Conservation (phyloP, 1,140 invertebrate genomes). For the Micrasema longulum region DNA sequence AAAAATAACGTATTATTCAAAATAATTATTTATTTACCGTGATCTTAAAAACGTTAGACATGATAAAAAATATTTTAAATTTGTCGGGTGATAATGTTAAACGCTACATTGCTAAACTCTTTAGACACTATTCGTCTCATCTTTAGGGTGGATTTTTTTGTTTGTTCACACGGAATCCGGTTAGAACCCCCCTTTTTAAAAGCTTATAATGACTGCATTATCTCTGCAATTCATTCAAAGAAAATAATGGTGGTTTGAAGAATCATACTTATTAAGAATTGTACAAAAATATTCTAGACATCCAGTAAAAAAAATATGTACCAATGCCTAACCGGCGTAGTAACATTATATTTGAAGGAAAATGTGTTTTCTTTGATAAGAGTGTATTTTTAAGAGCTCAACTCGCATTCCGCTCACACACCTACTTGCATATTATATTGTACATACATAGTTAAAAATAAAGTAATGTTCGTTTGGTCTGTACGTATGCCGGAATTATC, state of each 20-base stretch:
- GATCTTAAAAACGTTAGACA: no score
- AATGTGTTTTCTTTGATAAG: no score
- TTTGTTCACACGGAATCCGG: conserved; percentile 24
- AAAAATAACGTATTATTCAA: no score
- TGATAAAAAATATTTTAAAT: no score
- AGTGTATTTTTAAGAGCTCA: not conserved
- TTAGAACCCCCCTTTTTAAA: conserved; percentile 17
- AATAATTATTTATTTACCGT: no score
- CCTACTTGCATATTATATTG: conserved; percentile 5
- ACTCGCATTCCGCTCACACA: not conserved
- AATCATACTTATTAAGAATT: no score
- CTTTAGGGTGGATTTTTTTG: conserved; percentile 24
- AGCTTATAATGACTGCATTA: conserved; percentile 29
- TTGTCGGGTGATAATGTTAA: conserved; percentile 16
- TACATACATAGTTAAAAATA: conserved; percentile 8
- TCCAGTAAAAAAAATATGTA: no score
- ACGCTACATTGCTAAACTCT: conserved; percentile 1
- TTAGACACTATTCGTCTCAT: not conserved
- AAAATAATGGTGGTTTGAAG: no score
- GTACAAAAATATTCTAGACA: no score
- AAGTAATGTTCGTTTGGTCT: not conserved
- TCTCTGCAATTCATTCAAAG: conserved; percentile 14
- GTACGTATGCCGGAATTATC: not conserved
- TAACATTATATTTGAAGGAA: no score
- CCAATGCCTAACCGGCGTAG: no score